These are phyloP conservation scores for Andrena flavipes DNA, from an alignment of 2,888 invertebrate species.

Conservation along the genomic window DNA sequence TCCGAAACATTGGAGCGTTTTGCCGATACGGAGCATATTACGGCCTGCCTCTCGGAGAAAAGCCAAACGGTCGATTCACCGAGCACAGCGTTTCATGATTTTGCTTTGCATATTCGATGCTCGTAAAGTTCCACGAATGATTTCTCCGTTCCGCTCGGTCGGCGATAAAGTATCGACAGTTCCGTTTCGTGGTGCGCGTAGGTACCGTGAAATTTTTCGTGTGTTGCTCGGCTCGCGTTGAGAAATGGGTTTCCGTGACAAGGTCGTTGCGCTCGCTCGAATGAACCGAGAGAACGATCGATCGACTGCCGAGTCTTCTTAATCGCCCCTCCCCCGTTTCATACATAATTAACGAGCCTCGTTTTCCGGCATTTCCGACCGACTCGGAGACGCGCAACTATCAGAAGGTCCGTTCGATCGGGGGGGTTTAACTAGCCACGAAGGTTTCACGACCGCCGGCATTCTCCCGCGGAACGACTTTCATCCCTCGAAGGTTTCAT, in stretches of 20 bases:
- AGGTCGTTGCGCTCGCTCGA: neutral
- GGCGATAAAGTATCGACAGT: conserved; percentile 16
- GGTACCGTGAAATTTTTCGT: conserved; percentile 23
- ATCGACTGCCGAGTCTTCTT: conserved; percentile 3
- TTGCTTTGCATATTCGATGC: neutral
- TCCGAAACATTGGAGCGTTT: neutral
- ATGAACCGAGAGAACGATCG: conserved; percentile 2
- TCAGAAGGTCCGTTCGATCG: neutral
- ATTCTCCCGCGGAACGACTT: neutral
- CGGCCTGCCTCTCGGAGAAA: neutral
- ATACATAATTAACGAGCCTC: conserved; percentile 13
- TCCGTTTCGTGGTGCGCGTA: neutral
- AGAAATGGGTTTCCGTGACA: conserved; percentile 27
- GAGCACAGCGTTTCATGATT: conserved; percentile 5
- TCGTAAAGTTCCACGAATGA: conserved; percentile 15
- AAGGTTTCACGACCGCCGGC: neutral
- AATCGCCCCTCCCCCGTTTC: neutral
- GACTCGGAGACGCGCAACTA: neutral
- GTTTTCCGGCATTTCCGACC: neutral
- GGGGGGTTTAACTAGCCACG: neutral
- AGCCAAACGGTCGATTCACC: neutral
- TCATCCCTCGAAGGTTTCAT: neutral
- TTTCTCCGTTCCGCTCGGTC: neutral
- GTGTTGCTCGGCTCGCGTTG: neutral
- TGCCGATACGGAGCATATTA: neutral